A percentile compares a stretch with the other conserved stretches of the same genome.
Conservation (phyloP, 2,113 vertebrate genomes). For the Polypterus senegalus region DNA sequence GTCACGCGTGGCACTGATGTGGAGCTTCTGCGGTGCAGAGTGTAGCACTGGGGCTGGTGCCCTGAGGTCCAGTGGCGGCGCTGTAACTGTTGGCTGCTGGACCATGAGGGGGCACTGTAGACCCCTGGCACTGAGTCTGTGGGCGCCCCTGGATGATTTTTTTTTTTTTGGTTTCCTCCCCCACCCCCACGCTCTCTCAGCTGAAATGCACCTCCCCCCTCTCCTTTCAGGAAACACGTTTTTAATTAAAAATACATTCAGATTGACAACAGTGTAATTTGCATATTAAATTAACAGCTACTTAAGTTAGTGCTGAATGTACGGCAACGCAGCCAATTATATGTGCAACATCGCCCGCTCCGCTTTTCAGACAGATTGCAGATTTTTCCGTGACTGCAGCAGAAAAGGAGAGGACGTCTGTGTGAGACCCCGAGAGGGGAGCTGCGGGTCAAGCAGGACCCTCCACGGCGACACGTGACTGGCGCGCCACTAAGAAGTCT, state of each 20-base stretch:
- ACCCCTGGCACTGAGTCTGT: no score
- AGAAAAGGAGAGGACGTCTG: neutral
- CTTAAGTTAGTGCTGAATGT: conserved; percentile 32
- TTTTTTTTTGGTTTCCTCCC: neutral
- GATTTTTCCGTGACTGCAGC: neutral
- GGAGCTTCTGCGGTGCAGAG: no score
- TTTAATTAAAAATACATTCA: conserved; percentile 43
- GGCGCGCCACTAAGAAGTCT: neutral
- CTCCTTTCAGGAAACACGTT: conserved; percentile 24
- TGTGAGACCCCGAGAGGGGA: neutral
- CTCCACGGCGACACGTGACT: neutral
- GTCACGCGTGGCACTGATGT: no score
- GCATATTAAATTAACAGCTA: conserved; percentile 56
- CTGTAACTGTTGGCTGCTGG: no score
- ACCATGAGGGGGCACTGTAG: no score
- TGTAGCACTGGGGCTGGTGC: no score
- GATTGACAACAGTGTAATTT: conserved; percentile 48
- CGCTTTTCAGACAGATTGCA: neutral
- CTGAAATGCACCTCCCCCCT: neutral
- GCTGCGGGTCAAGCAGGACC: neutral
- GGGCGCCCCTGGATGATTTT: no score
- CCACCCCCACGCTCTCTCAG: conserved; percentile 1
- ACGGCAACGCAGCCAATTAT: conserved; percentile 27
- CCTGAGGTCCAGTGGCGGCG: no score
- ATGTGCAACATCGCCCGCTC: conserved; percentile 22